Evolutionary conservation across 2,797 vertebrate species (phyloP).

Genomic region (Melopsittacus undulatus): DNA sequence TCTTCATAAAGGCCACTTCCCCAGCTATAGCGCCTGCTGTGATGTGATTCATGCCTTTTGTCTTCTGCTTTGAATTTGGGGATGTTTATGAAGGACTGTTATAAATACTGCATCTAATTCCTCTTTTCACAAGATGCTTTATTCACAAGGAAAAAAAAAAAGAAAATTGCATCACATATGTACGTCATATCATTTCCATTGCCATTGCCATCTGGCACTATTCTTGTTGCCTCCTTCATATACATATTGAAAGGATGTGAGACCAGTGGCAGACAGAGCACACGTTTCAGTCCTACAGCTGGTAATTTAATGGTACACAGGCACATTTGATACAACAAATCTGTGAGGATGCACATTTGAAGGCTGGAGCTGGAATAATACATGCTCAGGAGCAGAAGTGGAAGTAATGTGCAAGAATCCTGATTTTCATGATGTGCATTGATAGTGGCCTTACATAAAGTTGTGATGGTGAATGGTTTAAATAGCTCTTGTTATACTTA

Average conservation of each 20-base stretch:
- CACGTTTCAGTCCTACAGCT: not conserved
- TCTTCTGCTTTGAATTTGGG: slow-evolving; percentile 74
- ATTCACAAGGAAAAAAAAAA: slow-evolving; percentile 55
- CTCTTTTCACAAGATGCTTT: slow-evolving; percentile 71
- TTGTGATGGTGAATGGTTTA: not conserved
- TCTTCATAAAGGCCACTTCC: slow-evolving; percentile 75
- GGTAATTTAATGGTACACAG: not conserved
- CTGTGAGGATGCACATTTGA: not conserved
- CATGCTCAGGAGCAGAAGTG: not conserved
- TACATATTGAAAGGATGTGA: slow-evolving; percentile 29
- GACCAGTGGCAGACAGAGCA: slow-evolving; percentile 22
- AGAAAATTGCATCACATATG: slow-evolving; percentile 61
- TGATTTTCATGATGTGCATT: not conserved
- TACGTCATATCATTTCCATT: slow-evolving; percentile 68
- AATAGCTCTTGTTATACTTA: not conserved
- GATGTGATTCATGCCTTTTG: slow-evolving; percentile 80
- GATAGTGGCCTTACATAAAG: not conserved
- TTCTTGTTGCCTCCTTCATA: slow-evolving; percentile 13
- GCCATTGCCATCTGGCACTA: slow-evolving; percentile 60
- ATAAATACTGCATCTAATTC: slow-evolving; percentile 75
- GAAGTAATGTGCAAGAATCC: not conserved
- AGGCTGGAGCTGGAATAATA: not conserved
- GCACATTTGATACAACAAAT: not conserved
- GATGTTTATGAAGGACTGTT: slow-evolving; percentile 77
- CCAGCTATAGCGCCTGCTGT: slow-evolving; percentile 53